These are phyloP conservation scores for Halesus radiatus DNA, from an alignment of 1,140 invertebrate species.

Conservation along the genomic window DNA sequence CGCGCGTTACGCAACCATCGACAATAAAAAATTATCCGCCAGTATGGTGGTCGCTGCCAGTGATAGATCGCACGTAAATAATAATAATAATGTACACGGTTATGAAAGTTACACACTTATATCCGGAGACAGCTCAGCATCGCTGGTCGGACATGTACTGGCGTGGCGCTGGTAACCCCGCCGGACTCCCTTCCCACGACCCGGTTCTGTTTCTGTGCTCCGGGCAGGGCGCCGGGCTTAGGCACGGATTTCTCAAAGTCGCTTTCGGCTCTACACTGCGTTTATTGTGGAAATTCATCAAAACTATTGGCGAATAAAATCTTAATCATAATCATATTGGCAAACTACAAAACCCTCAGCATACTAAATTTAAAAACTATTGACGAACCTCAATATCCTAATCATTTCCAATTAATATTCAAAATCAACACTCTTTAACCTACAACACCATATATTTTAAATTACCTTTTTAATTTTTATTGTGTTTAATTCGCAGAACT, in stretches of 20 bases:
- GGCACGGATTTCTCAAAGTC: background rate
- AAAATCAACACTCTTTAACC: too few species aligned
- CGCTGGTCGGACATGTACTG: conserved; percentile 71
- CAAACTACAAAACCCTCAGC: too few species aligned
- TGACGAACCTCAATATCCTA: too few species aligned
- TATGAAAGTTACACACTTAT: conserved; percentile 64
- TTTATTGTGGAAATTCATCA: conserved; percentile 1
- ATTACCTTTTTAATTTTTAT: too few species aligned
- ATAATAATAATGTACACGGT: conserved; percentile 38
- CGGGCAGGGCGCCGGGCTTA: conserved; percentile 20
- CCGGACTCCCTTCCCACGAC: conserved; percentile 59
- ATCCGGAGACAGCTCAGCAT: conserved; percentile 71
- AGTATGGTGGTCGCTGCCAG: conserved; percentile 25
- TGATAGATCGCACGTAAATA: conserved; percentile 18
- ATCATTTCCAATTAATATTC: too few species aligned
- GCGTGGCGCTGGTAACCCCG: conserved; percentile 45
- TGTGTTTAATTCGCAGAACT: too few species aligned
- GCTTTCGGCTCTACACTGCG: conserved; percentile 14
- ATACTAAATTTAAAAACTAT: too few species aligned
- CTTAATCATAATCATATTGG: too few species aligned
- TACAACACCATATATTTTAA: too few species aligned
- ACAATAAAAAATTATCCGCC: conserved; percentile 19
- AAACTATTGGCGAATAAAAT: too few species aligned
- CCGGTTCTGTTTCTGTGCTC: conserved; percentile 36
- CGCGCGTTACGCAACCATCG: conserved; percentile 45